phyloP scores from a whole-genome alignment of 2,113 vertebrate species.

The Platichthys flesus region DNA sequence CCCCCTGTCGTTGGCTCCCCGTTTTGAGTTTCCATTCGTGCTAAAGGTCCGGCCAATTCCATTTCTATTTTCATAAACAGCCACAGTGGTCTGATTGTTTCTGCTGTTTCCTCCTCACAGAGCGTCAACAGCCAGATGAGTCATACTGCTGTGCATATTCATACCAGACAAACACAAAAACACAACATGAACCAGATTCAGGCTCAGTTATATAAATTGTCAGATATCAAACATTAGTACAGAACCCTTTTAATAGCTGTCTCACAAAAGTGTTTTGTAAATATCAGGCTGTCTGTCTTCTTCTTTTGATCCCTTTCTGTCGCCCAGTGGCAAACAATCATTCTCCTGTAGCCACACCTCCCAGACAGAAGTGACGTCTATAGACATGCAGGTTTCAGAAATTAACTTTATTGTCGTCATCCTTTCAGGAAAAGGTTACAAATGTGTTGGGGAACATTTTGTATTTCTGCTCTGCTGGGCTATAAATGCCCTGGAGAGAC shows the following conservation, averaged over 20 bases:
- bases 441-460: conserved; percentile 12
- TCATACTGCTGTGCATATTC: conserved; percentile 41
- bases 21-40: conserved; percentile 2
- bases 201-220: conserved; percentile 11
- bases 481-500: conserved; percentile 32
- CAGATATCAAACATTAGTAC: conserved; percentile 7
- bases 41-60: background rate
- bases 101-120: conserved; percentile 41
- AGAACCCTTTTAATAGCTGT: conserved; percentile 11
- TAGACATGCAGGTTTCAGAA: conserved; percentile 10
- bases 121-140: conserved; percentile 40
- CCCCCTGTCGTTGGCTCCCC: too few species aligned
- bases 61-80: conserved; percentile 44
- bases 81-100: conserved; percentile 43
- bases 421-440: conserved; percentile 47
- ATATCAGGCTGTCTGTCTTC: background rate
- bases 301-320: conserved; percentile 1
- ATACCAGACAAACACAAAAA: conserved; percentile 4
- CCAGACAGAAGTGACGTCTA: background rate
- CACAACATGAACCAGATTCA: conserved; percentile 10
- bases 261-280: conserved; percentile 1
- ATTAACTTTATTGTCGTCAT: conserved; percentile 25
- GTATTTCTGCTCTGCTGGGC: conserved; percentile 11
- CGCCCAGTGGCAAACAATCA: background rate
- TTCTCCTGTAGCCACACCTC: background rate